phyloP scores from a whole-genome alignment of 2,113 vertebrate genomes.

The Myrmecophaga tridactyla region DNA sequence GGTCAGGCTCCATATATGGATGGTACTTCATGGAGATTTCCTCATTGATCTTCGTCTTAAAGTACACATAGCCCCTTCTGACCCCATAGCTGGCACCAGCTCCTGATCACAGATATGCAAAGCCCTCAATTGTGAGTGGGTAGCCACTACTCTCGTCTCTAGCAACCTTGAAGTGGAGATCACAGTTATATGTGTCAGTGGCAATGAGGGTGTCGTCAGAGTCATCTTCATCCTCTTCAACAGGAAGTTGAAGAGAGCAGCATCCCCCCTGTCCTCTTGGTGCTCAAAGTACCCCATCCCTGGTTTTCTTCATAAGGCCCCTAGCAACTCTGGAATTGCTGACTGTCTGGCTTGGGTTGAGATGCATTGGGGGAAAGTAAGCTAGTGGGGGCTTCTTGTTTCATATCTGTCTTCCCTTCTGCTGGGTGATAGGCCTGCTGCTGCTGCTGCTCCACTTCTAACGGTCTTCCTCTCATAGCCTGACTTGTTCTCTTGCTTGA shows the following conservation, averaged over 20 bases:
- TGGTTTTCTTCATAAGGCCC: conserved; percentile 90
- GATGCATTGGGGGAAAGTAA: too few relatives aligned
- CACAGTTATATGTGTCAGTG: conserved; percentile 93
- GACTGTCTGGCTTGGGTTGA: too few relatives aligned
- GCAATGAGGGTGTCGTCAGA: conserved; percentile 91
- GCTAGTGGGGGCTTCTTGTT: conserved; percentile 69
- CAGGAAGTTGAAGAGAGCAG: too few relatives aligned
- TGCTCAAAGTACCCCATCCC: too few relatives aligned
- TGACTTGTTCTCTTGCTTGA: conserved; percentile 78
- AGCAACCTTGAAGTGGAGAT: conserved; percentile 94
- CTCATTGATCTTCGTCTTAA: conserved; percentile 94
- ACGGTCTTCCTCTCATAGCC: conserved; percentile 72
- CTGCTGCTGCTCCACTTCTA: conserved; percentile 73
- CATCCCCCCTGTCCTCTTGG: too few relatives aligned
- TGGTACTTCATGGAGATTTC: conserved; percentile 94
- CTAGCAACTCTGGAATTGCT: conserved; percentile 69
- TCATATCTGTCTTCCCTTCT: conserved; percentile 80
- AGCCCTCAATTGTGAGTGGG: conserved; percentile 92
- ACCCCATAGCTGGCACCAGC: too few relatives aligned
- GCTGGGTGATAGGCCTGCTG: conserved; percentile 66
- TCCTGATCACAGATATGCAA: conserved; percentile 93
- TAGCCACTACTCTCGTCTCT: conserved; percentile 92
- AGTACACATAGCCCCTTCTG: conserved; percentile 88
- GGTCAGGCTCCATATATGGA: conserved; percentile 90
- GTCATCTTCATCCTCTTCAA: conserved; percentile 91